Evolutionary conservation across 2,797 vertebrate genomes (phyloP), one percentile per base, ranked within the genome.

Genomic region (Acrossocheilus wenchowensis): DNA sequence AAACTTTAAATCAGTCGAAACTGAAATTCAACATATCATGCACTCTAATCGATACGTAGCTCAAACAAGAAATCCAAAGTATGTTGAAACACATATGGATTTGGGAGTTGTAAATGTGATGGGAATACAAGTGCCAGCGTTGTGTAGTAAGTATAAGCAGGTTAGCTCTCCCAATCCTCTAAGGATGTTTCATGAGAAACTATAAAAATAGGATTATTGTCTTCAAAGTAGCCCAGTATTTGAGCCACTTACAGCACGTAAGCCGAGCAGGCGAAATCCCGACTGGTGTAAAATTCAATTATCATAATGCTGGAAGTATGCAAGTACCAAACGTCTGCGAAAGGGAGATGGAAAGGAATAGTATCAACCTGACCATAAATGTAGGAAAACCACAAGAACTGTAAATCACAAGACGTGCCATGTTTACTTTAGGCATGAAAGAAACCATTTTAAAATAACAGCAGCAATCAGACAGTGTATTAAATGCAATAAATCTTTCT

Each of bases 221-320:
- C 84, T 89, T 82, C 86, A 84, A 82, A 89, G 87, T 83, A 43
- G 60, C 69, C 78, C 30, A 85, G 78, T 54, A 75, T 84, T 86
- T 82, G 36, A 90, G 86, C 87, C 86, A 85, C 82, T 89, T 77
- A 88, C 48, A 73, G 71, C 68, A 48, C 41, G 34, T 68, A 74
- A 81, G 72, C 26, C 54, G 34, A 73, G 81, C 30, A 57, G 68
- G 74, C 54, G 57, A 87, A 78, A 87, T 82, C 81, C 84, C 57
- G 52, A 84, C 89, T 86, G 88, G 48, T 78, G 82, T 84, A 75
- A 60, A 88, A 89, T 85, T 88, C 14, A 88, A 85, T 90, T 90
- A 81, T 68, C 71, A 60, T 89, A 88, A 90, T 83, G 69, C 50
- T 60, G 41, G 7, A 84, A 36, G 77, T 88, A 62, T 82, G 78